Base-by-base conservation (phyloP, 1,140 invertebrate genomes). In the Cheumatopsyche charites region DNA sequence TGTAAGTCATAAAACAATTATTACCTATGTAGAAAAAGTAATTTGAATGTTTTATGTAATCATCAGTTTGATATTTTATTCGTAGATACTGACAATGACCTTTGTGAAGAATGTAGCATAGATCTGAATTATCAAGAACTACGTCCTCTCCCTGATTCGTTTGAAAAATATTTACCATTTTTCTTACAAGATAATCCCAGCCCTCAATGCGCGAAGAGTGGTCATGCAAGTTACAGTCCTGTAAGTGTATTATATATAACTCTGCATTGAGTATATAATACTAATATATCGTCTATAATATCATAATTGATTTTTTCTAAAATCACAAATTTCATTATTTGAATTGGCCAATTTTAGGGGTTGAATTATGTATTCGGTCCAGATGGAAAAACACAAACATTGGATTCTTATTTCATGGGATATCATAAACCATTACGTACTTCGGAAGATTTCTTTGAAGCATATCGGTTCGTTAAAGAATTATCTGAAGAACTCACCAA, bases 101-200 rank as follows among this genome's bases (percentile, higher is more conserved):
- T 83, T 19, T 85, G 83, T 75, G 9, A 62, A 7, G 80, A 78
- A 65, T 88, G 87, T 74, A 47, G 73, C 1, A 84, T 84, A 70
- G 74, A 84, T 1, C 79, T 85, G 5, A 61, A 70, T 9, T 68
- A 70, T 79, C 77, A 82, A 66, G 80, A 81, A 0, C 76, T 85
- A 11, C 79, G 89, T 71, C 88, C 88, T 2, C 75, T 78, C 17
- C 26, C 77, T 4, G 80, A 87, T 43, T 87, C 88, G 21, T 97
- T 97, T 76, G 83, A 88, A 63, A 85, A 86, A 42, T 96, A 91
- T 78, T 79, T 97, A 52, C 86, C 89, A 1, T 93, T 88, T 78
- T 98, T 95, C 79, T 82, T 97, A 11, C 86, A 87, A 71, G 94
- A 96, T 80, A 88, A 93, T 79, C 95, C 96, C 0, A 88, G 89